phyloP scores from a whole-genome alignment of 2,888 invertebrate genomes.

The Sphinx pinastri region DNA sequence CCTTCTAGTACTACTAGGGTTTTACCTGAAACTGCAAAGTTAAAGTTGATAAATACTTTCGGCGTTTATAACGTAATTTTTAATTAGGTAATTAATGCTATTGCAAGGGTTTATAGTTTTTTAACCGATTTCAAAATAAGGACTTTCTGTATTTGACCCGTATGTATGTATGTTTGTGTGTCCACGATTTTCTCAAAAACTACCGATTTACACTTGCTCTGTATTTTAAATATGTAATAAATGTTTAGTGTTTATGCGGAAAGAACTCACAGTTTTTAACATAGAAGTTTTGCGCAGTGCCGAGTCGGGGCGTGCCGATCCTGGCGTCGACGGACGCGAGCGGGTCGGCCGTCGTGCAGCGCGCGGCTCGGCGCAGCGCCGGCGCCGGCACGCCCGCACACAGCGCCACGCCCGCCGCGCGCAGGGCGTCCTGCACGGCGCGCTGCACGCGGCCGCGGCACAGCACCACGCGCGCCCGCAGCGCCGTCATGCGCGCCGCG shows the following conservation, averaged over 20 bases:
- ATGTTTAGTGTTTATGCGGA: neutral
- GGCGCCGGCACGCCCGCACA: constrained; percentile 91
- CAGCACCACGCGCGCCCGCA: constrained; percentile 94
- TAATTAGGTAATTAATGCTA: neutral
- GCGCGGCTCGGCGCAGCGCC: constrained; percentile 85
- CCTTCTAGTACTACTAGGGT: constrained; percentile 97
- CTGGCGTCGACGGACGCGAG: constrained; percentile 95
- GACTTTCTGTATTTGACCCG: no score
- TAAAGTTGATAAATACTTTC: neutral
- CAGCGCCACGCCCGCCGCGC: constrained; percentile 87
- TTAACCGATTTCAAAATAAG: no score
- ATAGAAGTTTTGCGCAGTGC: constrained; percentile 92
- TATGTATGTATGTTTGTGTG: no score
- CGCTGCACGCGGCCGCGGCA: constrained; percentile 95
- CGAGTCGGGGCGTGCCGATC: constrained; percentile 91
- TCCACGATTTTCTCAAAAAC: no score
- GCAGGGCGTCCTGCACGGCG: constrained; percentile 93
- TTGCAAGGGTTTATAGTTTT: neutral
- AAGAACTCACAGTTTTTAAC: constrained; percentile 80
- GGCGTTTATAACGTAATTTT: no score
- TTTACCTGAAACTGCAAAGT: constrained; percentile 85
- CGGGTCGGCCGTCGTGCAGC: constrained; percentile 92
- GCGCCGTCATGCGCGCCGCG: constrained; percentile 92
- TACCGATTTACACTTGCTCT: no score
- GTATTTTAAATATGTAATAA: no score